These are phyloP conservation scores for Strigamia transsilvanica DNA, from an alignment of 2,888 invertebrate genomes.

Conservation along the genomic window DNA sequence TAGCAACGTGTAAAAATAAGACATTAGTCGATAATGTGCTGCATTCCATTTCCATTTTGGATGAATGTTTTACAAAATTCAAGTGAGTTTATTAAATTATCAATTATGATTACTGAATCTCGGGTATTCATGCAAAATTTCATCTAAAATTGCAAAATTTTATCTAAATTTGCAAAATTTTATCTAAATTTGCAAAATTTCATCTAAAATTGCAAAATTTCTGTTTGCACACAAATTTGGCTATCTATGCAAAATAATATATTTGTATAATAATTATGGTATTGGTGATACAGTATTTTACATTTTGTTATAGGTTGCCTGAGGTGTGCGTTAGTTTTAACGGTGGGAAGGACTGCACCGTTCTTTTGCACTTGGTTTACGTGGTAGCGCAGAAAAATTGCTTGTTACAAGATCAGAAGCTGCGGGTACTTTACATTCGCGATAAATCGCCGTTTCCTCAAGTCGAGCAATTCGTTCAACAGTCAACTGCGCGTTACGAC, in stretches of 20 bases:
- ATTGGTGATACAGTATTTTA: too few species aligned
- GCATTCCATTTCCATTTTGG: not conserved
- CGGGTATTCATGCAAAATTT: too few species aligned
- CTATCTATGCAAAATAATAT: too few species aligned
- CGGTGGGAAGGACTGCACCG: conserved; percentile 98
- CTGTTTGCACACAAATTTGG: too few species aligned
- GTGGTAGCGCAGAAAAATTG: conserved; percentile 62
- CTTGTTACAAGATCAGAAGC: conserved; percentile 55
- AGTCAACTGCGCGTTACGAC: conserved; percentile 69
- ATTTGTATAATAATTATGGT: too few species aligned
- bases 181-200: too few species aligned
- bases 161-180: too few species aligned
- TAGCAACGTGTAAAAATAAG: not conserved
- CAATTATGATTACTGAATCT: too few species aligned
- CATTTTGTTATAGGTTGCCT: not conserved
- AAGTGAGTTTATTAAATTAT: not conserved
- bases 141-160: too few species aligned
- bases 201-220: too few species aligned
- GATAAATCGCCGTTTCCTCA: conserved; percentile 84
- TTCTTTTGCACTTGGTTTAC: conserved; percentile 77
- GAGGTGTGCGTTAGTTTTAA: conserved; percentile 93
- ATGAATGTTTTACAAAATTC: not conserved
- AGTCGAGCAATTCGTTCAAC: conserved; percentile 79
- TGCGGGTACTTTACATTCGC: conserved; percentile 82
- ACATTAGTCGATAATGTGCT: not conserved